A percentile compares a stretch with the other conserved stretches of the same genome.
Conservation (phyloP, 92 coral and sea anemone genomes). For the Porites lobata region DNA sequence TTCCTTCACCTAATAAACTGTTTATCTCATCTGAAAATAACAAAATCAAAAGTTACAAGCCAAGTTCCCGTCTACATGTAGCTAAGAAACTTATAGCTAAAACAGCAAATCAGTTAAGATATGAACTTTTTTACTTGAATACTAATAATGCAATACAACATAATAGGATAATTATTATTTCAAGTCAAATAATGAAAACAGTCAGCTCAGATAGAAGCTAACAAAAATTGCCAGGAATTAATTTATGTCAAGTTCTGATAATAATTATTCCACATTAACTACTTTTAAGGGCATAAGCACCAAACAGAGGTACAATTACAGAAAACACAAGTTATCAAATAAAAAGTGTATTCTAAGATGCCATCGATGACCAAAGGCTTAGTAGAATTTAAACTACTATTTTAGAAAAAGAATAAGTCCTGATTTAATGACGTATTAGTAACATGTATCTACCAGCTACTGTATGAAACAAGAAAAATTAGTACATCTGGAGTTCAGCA, state of each 20-base stretch:
- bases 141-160: not conserved
- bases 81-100: not conserved
- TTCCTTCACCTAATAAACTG: constrained; percentile 94
- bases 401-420: not conserved
- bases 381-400: not conserved
- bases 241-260: not conserved
- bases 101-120: not conserved
- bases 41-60: not conserved
- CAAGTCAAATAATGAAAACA: no score
- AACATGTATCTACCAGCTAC: constrained; percentile 69
- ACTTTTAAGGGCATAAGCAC: not conserved
- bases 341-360: not conserved
- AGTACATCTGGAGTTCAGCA: constrained; percentile 99
- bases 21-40: constrained; percentile 85
- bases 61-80: not conserved
- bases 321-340: not conserved
- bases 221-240: no score
- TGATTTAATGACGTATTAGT: constrained; percentile 31
- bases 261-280: not conserved
- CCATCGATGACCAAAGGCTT: not conserved
- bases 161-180: no score
- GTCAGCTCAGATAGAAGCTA: no score
- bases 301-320: not conserved
- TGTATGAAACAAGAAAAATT: constrained; percentile 73
- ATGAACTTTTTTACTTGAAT: no score